Evolutionary conservation across 2,797 vertebrate species (phyloP), one percentile per base, ranked within the genome.

Genomic region (Scomberomorus guttatus): DNA sequence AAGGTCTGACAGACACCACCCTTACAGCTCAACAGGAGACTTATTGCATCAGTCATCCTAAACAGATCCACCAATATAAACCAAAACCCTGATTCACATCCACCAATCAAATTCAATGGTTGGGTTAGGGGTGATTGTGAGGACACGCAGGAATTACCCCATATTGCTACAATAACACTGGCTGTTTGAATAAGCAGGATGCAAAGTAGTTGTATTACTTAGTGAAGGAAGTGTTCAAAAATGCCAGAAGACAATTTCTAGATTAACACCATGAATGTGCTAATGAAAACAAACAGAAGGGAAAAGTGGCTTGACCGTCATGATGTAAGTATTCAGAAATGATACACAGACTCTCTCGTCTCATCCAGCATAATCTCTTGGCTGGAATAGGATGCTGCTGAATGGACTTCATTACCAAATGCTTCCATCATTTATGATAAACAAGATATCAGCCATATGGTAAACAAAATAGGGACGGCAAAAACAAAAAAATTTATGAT

Each of bases 281-380:
- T 84, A 87, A 77, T 85, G 73, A 93, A 92, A 94, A 92, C 85
- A 93, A 93, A 92, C 83, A 91, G 42, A 24, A 44, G 27, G 44
- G 66, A 20, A 83, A 88, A 78, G 79, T 29, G 80, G 75, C 73
- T 79, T n/a, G 42, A 50, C 73, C 48, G 34, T 74, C 74, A 75
- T 92, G 91, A 89, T 90, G 78, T 65, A 81, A 92, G 86, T 56
- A 64, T 72, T 89, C 62, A 90, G 75, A 87, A 90, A 92, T 90
- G 82, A 92, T 85, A 86, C 76, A 86, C 83, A 91, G 77, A 66
- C 68, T 74, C 60, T 73, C 73, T 81, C 70, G 17, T 63, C 70
- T 91, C 80, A 83, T 88, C 80, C 64, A n/a, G 77, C 75, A 85
- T 90, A 87, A 93, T 84, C 83, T 81, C 60, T 83, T 85, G 81